Conservation (phyloP, 2,888 invertebrate species). For the Acrocyrtus sp. region DNA sequence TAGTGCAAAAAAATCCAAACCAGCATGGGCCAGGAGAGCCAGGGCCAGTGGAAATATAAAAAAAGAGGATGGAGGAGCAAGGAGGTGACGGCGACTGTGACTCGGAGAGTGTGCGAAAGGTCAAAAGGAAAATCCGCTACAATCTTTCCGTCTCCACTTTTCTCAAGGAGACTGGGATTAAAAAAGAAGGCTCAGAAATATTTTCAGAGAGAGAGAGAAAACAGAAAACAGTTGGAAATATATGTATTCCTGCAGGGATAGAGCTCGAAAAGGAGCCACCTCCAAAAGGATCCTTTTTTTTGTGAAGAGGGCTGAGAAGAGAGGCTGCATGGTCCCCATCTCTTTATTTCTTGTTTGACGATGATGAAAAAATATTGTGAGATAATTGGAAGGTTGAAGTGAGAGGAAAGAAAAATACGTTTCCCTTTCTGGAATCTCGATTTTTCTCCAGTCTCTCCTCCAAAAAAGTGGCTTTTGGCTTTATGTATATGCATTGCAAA, state of each 20-base stretch:
- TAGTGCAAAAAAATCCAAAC: no score
- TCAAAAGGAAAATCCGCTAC: slow-evolving; percentile 22
- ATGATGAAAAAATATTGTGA: not conserved
- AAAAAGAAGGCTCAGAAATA: not conserved
- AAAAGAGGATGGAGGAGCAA: no score
- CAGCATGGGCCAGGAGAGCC: no score
- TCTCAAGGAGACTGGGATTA: not conserved
- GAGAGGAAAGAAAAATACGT: not conserved
- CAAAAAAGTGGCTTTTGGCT: no score
- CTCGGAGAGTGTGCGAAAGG: slow-evolving; percentile 23
- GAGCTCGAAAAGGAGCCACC: no score
- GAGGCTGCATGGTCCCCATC: no score
- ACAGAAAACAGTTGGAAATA: not conserved
- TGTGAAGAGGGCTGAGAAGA: no score
- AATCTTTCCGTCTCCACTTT: not conserved
- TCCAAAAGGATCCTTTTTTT: no score
- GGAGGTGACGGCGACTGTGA: not conserved
- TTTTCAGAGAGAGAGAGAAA: not conserved
- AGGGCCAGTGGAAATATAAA: no score
- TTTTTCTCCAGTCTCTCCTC: not conserved
- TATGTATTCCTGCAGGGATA: not conserved
- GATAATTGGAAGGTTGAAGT: not conserved
- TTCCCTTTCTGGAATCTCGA: not conserved
- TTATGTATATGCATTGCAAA: no score
- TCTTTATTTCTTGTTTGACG: no score